Evolutionary conservation across 1,140 invertebrate species (phyloP), one percentile per base, ranked within the genome.

Genomic region (Hylaeus volcanicus): DNA sequence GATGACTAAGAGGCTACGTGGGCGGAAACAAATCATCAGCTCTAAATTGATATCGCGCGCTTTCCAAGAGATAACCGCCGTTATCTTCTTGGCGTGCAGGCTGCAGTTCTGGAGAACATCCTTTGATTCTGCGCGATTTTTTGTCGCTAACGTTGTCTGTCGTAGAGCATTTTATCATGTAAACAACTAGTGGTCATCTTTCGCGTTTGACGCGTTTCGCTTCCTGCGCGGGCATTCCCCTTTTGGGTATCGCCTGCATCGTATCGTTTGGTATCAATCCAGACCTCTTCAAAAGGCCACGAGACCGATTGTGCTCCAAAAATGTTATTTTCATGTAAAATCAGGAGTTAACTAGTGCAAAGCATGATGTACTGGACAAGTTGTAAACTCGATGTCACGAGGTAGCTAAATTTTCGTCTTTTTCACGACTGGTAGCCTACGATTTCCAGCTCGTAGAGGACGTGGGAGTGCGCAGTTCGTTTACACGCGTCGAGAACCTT

Each of bases 21-120:
- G 68, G 81, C 72, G 85, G 85, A 86, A 86, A 82, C 66, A 74
- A 83, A 86, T 86, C 81, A 86, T 86, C 85, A 86, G 84, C 81
- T 56, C 72, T 80, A 70, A 86, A 86, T 86, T 86, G 85, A 86
- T 86, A 86, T 78, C 84, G 71, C 68, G 70, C 45, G 41, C 71
- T 68, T 86, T 83, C 80, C 14, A 51, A 63, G 61, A 65, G 68
- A 86, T 86, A 82, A 11, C 6, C 26, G 70, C 65, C 64, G 37
- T 39, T 75, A 64, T 82, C 70, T 69, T 12, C 53, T 5, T 61
- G n/a, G 79, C 56, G 26, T 55, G 45, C 70, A n/a, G 11, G 14
- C 64, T 63, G 70, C 65, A 69, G 6, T 51, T 11, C 6, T 51
- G 9, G 41, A 53, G 37, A 63, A 71, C 60, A 64, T 58, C 71